Percentiles rank a stretch among this genome's conserved stretches.
phyloP scores from a whole-genome alignment of 2,797 vertebrate species.

The Neosilurus hyrtlii region DNA sequence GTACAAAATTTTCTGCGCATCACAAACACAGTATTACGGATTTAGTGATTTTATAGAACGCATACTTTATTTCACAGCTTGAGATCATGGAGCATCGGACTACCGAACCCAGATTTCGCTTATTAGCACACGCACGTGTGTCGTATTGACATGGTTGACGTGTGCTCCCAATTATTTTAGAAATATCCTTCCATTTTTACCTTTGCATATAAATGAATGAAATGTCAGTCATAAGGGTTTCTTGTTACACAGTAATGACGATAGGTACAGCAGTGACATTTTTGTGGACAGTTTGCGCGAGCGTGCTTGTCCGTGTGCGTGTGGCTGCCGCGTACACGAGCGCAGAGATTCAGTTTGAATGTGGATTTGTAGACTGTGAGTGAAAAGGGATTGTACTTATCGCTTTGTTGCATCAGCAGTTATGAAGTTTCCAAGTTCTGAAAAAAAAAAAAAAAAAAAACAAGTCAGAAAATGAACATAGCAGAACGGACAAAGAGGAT shows the following conservation, averaged over 20 bases:
- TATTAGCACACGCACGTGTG: conserved; percentile 18
- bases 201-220: conserved; percentile 13
- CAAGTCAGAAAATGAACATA: conserved; percentile 47
- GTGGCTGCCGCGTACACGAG: background rate
- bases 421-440: conserved; percentile 64
- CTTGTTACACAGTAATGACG: conserved; percentile 10
- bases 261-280: conserved; percentile 7
- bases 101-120: background rate
- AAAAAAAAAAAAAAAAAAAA: conserved; percentile 50
- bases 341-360: conserved; percentile 31
- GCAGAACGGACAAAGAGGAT: conserved; percentile 44
- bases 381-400: conserved; percentile 64
- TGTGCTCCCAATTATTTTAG: conserved; percentile 2
- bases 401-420: conserved; percentile 74
- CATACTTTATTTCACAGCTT: background rate
- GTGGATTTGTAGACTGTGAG: conserved; percentile 31
- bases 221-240: background rate
- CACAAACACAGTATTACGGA: background rate
- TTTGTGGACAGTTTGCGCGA: background rate
- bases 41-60: background rate
- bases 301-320: background rate
- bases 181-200: conserved; percentile 11
- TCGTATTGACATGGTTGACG: conserved; percentile 15
- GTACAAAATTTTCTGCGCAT: background rate
- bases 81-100: background rate